phyloP scores from a whole-genome alignment of 2,113 vertebrate genomes.

The Phrynocephalus versicolor region DNA sequence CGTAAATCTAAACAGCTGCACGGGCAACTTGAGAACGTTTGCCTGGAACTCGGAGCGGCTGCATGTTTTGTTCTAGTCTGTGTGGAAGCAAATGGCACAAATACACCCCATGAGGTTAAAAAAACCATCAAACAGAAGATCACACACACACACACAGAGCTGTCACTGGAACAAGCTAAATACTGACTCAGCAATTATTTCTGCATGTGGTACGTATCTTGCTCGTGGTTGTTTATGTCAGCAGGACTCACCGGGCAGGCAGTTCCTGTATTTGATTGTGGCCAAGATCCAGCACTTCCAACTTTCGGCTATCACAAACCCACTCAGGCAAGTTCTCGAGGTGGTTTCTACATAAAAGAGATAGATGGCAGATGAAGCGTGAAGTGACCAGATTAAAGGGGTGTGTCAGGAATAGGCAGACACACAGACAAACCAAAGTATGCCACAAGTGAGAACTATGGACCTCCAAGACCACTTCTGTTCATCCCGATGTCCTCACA shows the following conservation, averaged over 20 bases:
- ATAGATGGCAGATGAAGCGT: slow-evolving; percentile 39
- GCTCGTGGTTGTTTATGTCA: slow-evolving; percentile 25
- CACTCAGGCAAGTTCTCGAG: slow-evolving; percentile 92
- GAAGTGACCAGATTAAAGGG: background rate
- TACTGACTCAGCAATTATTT: slow-evolving; percentile 57
- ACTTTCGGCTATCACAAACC: slow-evolving; percentile 91
- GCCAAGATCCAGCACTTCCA: slow-evolving; percentile 93
- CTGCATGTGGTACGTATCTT: slow-evolving; percentile 36
- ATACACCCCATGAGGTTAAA: slow-evolving; percentile 36
- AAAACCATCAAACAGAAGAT: slow-evolving; percentile 50
- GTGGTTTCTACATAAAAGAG: slow-evolving; percentile 80
- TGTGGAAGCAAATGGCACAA: slow-evolving; percentile 41
- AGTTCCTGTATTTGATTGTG: slow-evolving; percentile 91
- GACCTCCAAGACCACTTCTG: too few relatives aligned
- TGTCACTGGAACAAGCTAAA: slow-evolving; percentile 53
- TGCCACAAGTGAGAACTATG: too few relatives aligned
- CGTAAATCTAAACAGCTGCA: slow-evolving; percentile 22
- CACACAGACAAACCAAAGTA: too few relatives aligned
- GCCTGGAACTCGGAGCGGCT: slow-evolving; percentile 47
- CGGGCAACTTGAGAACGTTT: slow-evolving; percentile 38
- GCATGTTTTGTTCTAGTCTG: slow-evolving; percentile 18
- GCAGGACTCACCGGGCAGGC: slow-evolving; percentile 85
- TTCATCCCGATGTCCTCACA: too few relatives aligned
- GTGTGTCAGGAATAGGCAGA: too few relatives aligned
- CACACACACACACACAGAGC: slow-evolving; percentile 29